These are phyloP conservation scores for Balaeniceps rex DNA, from an alignment of 2,113 vertebrate genomes.

Conservation along the genomic window DNA sequence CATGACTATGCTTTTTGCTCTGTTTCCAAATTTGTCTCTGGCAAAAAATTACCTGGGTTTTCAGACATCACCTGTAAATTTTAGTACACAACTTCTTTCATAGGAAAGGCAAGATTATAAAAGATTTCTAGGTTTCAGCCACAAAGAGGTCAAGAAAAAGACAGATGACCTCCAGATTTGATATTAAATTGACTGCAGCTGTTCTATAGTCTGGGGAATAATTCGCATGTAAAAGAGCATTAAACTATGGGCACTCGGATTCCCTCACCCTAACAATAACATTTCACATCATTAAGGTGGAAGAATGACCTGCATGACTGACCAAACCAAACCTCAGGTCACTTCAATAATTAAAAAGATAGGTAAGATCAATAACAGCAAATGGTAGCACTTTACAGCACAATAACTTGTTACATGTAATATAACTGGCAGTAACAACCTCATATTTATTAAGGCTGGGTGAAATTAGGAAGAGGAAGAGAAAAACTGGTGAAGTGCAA, in stretches of 20 bases:
- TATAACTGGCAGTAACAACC: neutral
- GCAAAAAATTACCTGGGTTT: neutral
- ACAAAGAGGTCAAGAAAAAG: constrained; percentile 8
- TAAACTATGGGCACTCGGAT: constrained; percentile 3
- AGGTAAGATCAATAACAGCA: constrained; percentile 50
- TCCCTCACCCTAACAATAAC: neutral
- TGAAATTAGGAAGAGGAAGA: neutral
- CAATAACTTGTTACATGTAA: neutral
- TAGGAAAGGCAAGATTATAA: neutral
- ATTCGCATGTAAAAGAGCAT: constrained; percentile 43
- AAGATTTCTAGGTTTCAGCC: neutral
- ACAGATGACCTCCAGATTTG: constrained; percentile 14
- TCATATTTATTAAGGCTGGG: constrained; percentile 22
- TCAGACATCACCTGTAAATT: neutral
- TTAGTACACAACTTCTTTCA: neutral
- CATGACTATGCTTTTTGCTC: neutral
- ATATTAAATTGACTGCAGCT: constrained; percentile 55
- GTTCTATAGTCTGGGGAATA: constrained; percentile 25
- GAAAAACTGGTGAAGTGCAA: neutral
- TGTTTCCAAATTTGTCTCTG: neutral
- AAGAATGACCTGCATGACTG: constrained; percentile 32
- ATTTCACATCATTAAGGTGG: constrained; percentile 52
- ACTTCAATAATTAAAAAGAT: constrained; percentile 60
- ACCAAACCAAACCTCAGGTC: constrained; percentile 46
- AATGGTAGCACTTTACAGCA: neutral